phyloP scores from a whole-genome alignment of 2,797 vertebrate species.

The Agapornis canus region DNA sequence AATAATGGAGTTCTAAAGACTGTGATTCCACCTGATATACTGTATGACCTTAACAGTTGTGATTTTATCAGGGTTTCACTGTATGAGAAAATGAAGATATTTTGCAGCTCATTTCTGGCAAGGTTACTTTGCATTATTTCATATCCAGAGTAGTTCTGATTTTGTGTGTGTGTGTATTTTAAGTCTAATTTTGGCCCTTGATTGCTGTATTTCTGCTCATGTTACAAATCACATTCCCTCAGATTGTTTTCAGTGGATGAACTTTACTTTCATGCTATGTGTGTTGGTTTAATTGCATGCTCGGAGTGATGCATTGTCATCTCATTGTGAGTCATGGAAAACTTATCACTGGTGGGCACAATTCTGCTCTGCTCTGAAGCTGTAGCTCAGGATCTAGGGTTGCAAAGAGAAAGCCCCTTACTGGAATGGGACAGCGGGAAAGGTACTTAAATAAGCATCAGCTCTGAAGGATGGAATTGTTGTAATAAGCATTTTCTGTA shows the following conservation, averaged over 20 bases:
- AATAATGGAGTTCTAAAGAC: slow-evolving; percentile 83
- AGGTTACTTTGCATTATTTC: slow-evolving; percentile 75
- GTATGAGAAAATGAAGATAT: slow-evolving; percentile 80
- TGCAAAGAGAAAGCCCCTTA: neutral
- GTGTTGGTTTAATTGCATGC: neutral
- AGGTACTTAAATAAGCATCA: neutral
- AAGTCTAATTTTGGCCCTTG: neutral
- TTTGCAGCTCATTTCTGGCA: slow-evolving; percentile 79
- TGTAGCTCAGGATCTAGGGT: neutral
- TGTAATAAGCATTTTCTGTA: neutral
- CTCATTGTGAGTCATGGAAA: rapidly evolving
- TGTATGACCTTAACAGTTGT: slow-evolving; percentile 82
- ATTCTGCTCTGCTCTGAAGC: neutral
- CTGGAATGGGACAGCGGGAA: neutral
- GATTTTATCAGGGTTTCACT: slow-evolving; percentile 80
- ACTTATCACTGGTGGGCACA: neutral
- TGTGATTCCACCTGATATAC: slow-evolving; percentile 81
- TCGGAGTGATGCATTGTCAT: neutral
- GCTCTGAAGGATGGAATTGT: neutral
- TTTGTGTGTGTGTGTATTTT: neutral
- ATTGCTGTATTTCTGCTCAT: neutral
- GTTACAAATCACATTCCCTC: neutral
- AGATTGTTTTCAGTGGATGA: neutral
- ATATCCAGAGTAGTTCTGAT: slow-evolving; percentile 48
- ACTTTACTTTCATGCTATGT: neutral